These are phyloP conservation scores for Macaca mulatta DNA, from an alignment of 2,113 vertebrate genomes.

Conservation along the genomic window DNA sequence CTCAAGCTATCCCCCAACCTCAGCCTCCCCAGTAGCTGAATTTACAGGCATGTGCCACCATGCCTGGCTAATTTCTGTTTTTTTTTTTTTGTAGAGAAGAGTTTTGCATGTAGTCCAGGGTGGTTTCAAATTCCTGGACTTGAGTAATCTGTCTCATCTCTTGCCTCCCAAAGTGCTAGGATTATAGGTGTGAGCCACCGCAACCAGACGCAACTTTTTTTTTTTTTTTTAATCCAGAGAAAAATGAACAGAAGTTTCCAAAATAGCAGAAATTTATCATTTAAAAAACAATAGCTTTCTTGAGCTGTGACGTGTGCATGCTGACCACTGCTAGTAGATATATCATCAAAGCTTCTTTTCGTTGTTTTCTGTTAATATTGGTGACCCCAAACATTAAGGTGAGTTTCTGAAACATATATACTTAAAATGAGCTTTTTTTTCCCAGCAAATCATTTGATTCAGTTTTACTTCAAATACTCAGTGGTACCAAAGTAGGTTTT, in stretches of 20 bases:
- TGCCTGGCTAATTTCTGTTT: no score
- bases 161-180: background rate
- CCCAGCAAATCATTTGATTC: conserved; percentile 63
- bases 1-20: no score
- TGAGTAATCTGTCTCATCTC: no score
- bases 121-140: no score
- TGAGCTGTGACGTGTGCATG: background rate
- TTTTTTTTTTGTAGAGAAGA: no score
- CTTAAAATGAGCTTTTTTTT: conserved; percentile 71
- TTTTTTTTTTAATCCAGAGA: background rate
- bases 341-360: background rate
- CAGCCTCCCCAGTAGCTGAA: no score
- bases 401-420: conserved; percentile 64
- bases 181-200: no score
- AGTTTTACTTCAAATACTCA: conserved; percentile 72
- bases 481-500: conserved; percentile 50
- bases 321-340: background rate
- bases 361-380: background rate
- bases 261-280: background rate
- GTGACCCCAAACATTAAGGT: conserved; percentile 49
- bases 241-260: background rate
- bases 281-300: background rate
- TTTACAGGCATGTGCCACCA: no score
- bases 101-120: no score
- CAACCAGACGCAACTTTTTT: background rate